phyloP scores from a whole-genome alignment of 2,888 invertebrate species.

The Phrixothrix hirtus region DNA sequence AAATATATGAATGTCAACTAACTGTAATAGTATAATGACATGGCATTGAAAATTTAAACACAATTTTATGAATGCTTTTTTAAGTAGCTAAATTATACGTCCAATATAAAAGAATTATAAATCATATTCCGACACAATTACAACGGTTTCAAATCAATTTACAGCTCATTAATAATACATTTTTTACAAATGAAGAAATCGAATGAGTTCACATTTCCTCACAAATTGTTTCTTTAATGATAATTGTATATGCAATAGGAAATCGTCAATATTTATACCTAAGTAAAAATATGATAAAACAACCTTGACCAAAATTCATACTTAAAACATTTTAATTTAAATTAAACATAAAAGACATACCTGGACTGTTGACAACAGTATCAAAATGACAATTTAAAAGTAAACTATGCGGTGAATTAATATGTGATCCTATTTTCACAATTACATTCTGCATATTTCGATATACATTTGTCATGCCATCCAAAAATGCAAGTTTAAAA shows the following conservation, averaged over 20 bases:
- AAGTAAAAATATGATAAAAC: neutral
- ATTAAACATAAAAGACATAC: slow-evolving; percentile 51
- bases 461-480: slow-evolving; percentile 74
- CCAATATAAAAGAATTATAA: too few species aligned
- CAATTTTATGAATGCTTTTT: too few species aligned
- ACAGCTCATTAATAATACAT: too few species aligned
- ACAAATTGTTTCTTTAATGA: neutral
- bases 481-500: slow-evolving; percentile 70
- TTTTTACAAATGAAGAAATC: too few species aligned
- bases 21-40: too few species aligned
- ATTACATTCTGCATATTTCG: slow-evolving; percentile 69
- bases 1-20: too few species aligned
- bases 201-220: too few species aligned
- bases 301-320: neutral
- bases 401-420: slow-evolving; percentile 62
- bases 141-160: too few species aligned
- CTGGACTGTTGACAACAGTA: slow-evolving; percentile 72
- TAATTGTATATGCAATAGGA: neutral
- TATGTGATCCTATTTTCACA: slow-evolving; percentile 65
- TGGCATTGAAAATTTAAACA: too few species aligned
- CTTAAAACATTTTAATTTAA: neutral
- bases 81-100: too few species aligned
- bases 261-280: neutral
- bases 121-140: too few species aligned
- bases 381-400: slow-evolving; percentile 81